Conservation (phyloP, 2,113 vertebrate genomes). For the Rhinolophus sinicus region DNA sequence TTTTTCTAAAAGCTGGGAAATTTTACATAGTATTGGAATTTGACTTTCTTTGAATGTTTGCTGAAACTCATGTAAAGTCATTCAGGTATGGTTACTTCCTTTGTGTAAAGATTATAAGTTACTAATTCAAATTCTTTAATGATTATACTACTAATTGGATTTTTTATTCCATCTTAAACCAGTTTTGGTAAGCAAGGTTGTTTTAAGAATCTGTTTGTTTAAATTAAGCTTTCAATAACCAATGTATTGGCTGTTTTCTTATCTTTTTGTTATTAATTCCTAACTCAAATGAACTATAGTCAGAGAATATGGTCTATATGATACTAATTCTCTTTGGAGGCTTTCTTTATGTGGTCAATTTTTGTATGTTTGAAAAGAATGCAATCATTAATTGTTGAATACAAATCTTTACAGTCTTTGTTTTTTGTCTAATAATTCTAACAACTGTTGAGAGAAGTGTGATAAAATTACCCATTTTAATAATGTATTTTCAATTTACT, state of each 20-base stretch:
- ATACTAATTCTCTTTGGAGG: background rate
- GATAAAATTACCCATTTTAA: background rate
- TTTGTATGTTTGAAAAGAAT: background rate
- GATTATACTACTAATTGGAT: background rate
- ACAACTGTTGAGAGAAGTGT: background rate
- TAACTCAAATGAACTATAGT: background rate
- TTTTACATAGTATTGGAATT: background rate
- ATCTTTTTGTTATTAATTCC: background rate
- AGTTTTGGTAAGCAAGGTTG: background rate
- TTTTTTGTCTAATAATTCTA: background rate
- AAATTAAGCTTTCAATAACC: background rate
- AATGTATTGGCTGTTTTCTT: background rate
- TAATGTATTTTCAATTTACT: background rate
- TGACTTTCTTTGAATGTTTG: background rate
- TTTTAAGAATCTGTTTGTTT: conserved; percentile 4
- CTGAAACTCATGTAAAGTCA: background rate
- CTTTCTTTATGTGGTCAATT: background rate
- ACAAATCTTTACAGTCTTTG: background rate
- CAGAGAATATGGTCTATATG: background rate
- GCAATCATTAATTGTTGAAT: background rate
- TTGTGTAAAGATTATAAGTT: background rate
- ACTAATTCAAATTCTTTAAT: background rate
- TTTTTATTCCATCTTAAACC: background rate
- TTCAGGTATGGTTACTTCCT: background rate
- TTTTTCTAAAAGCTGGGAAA: background rate